Percentiles rank a stretch among this genome's conserved stretches.
Evolutionary conservation across 2,113 vertebrate genomes (phyloP).

Genomic region (Rhadina sibilatrix): DNA sequence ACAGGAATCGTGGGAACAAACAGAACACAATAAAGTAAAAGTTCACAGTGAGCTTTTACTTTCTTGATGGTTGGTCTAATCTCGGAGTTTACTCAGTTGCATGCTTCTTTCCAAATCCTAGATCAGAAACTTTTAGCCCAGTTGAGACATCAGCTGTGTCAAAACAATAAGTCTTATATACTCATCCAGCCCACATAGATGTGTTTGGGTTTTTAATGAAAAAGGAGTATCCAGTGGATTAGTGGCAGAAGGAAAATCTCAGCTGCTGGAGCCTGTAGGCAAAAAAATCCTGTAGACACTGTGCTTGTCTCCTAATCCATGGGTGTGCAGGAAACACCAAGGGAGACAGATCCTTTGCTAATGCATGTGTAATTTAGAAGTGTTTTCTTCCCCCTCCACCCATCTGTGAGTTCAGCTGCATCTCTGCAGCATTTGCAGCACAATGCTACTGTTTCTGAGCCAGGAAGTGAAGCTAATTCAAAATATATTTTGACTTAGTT

Average conservation of each 20-base stretch:
- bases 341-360: constrained; percentile 39
- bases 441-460: constrained; percentile 61
- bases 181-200: neutral
- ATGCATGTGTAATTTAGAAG: constrained; percentile 46
- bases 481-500: constrained; percentile 47
- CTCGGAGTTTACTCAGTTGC: neutral
- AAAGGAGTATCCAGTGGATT: constrained; percentile 44
- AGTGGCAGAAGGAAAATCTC: constrained; percentile 1
- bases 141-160: neutral
- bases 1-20: neutral
- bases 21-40: neutral
- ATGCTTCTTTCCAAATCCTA: neutral
- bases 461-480: constrained; percentile 51
- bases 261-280: constrained; percentile 37
- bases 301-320: constrained; percentile 42
- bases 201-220: constrained; percentile 59
- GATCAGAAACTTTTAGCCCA: constrained; percentile 27
- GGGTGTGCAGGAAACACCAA: constrained; percentile 51
- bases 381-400: constrained; percentile 50
- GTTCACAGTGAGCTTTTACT: neutral
- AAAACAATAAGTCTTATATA: constrained; percentile 3
- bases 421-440: constrained; percentile 45
- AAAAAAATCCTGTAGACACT: neutral
- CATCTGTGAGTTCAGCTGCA: constrained; percentile 61
- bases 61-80: neutral